Percentiles rank a stretch among this genome's conserved stretches.
These are phyloP conservation scores for Gopherus evgoodei DNA, from an alignment of 2,113 vertebrate genomes.

Conservation along the genomic window DNA sequence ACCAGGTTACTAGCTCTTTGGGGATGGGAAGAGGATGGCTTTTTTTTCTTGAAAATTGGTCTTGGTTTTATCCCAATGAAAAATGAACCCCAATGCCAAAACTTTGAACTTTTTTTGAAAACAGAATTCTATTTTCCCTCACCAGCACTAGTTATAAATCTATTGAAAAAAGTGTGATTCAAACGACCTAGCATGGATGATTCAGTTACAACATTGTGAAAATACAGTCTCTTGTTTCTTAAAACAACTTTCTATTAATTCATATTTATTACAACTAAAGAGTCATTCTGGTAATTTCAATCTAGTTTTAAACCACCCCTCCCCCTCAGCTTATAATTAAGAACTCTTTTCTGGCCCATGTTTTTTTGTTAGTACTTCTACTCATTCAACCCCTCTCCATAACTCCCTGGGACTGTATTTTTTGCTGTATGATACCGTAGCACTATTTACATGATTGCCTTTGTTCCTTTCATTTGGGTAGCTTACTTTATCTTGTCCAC, in stretches of 20 bases:
- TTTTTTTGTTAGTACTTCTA: neutral
- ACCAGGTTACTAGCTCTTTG: too few species aligned
- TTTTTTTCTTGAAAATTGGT: too few species aligned
- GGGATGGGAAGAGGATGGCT: too few species aligned
- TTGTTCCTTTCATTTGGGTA: neutral
- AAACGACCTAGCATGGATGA: accelerated
- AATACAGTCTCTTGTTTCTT: neutral
- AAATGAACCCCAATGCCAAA: too few species aligned
- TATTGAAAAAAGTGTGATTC: neutral
- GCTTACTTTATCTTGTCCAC: neutral
- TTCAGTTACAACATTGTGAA: neutral
- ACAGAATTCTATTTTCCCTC: too few species aligned
- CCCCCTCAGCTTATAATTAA: neutral
- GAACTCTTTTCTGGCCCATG: neutral
- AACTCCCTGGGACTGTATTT: neutral
- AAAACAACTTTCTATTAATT: neutral
- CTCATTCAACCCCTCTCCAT: neutral
- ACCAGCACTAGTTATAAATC: too few species aligned
- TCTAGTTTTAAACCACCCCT: neutral
- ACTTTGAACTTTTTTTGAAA: too few species aligned
- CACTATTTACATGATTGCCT: neutral
- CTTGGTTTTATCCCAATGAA: too few species aligned
- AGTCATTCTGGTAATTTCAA: neutral
- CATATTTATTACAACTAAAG: neutral
- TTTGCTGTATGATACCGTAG: neutral